Evolutionary conservation across 2,113 vertebrate species (phyloP).

Genomic region (Tor tambroides): DNA sequence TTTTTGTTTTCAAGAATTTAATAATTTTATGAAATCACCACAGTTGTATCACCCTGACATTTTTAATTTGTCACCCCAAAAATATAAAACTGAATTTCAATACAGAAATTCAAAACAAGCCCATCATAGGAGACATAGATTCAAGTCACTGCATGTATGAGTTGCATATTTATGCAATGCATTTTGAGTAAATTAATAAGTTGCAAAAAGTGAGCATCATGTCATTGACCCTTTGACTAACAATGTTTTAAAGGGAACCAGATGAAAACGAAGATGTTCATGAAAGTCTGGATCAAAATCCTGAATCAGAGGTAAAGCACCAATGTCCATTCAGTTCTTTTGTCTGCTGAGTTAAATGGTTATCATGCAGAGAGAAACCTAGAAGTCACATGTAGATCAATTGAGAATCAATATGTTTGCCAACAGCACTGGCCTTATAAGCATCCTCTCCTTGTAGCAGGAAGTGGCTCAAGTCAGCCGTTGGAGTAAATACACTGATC

Average conservation of each 20-base stretch:
- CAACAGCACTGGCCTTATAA: too few species aligned
- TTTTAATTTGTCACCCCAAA: neutral
- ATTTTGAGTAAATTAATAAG: neutral
- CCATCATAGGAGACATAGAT: neutral
- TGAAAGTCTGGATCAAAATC: neutral
- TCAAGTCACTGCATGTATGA: neutral
- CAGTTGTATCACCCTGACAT: neutral
- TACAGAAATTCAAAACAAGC: neutral
- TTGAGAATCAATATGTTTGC: neutral
- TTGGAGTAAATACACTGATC: slow-evolving; percentile 85
- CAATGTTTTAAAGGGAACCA: neutral
- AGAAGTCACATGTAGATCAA: too few species aligned
- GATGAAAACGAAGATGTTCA: slow-evolving; percentile 2
- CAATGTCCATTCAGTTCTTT: neutral
- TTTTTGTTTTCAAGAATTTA: neutral
- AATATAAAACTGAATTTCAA: neutral
- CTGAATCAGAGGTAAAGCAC: slow-evolving; percentile 29
- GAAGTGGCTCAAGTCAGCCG: slow-evolving; percentile 67
- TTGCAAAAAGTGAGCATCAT: neutral
- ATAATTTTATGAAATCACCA: neutral
- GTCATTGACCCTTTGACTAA: neutral
- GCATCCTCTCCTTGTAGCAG: slow-evolving; percentile 53
- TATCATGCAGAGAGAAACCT: neutral
- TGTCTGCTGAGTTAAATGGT: neutral
- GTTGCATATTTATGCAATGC: neutral